Percentiles rank a stretch among this genome's conserved stretches.
These are phyloP conservation scores for Damaliscus lunatus DNA, from an alignment of 2,113 vertebrate genomes.

Conservation along the genomic window DNA sequence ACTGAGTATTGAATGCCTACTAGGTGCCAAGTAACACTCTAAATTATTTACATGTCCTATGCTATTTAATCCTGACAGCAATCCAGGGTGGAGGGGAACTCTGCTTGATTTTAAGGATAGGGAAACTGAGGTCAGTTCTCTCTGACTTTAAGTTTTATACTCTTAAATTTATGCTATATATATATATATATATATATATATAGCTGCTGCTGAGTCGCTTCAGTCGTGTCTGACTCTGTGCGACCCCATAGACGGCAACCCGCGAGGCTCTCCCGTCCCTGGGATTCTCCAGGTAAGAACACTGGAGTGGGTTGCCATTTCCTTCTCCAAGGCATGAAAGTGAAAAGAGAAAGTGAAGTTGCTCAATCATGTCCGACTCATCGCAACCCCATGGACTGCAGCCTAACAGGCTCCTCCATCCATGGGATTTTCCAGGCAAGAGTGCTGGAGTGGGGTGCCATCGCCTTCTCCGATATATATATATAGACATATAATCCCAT, in stretches of 20 bases:
- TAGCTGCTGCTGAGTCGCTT: neutral
- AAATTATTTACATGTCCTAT: neutral
- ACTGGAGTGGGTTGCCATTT: too few species aligned
- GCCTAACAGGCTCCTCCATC: too few species aligned
- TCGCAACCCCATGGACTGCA: too few species aligned
- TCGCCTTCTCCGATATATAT: neutral
- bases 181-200: neutral
- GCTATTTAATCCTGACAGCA: neutral
- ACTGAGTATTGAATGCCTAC: neutral
- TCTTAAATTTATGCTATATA: neutral
- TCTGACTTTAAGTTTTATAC: neutral
- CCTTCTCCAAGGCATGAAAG: too few species aligned
- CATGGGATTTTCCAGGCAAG: too few species aligned
- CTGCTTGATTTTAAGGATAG: neutral
- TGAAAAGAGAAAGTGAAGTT: too few species aligned
- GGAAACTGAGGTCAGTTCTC: neutral
- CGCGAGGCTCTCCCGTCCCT: too few species aligned
- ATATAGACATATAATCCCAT: neutral
- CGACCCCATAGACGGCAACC: too few species aligned
- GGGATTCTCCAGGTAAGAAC: too few species aligned
- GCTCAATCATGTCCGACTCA: too few species aligned
- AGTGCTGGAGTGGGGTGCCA: too few species aligned
- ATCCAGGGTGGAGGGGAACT: neutral
- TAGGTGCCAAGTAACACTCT: neutral
- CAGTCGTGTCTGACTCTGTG: too few species aligned